Evolutionary conservation across 2,888 invertebrate species (phyloP), one percentile per base, ranked within the genome.

Genomic region (Cantharis rustica): DNA sequence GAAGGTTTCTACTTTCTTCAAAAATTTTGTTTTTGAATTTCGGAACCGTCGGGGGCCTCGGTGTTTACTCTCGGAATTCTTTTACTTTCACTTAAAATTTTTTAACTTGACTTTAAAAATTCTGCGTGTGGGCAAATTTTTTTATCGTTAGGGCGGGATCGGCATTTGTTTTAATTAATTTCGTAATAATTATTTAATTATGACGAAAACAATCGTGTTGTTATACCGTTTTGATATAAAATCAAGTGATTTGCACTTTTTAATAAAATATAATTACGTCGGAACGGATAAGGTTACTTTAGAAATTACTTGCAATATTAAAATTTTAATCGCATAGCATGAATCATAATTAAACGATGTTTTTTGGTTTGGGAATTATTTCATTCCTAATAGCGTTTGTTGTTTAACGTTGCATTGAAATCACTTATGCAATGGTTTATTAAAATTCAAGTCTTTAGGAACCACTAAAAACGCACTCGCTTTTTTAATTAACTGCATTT

Each of bases 371-470:
- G 47, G 47, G 47, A n/a, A 47, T 47, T 47, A 47, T 47, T 47
- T 13, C 47, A n/a, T 47, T n/a, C 47, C 47, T 31, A 31, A 31
- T 31, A 61, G 61, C 66, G 72, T 63, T 72, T 66, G 66, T 64
- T 20, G 47, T 70, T 27, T 69, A 69, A 71, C 69, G 20, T 68
- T 66, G 62, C 62, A 47, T 69, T 68, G 73, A 77, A 68, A 68
- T 74, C 64, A 66, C 61, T 63, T 23, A 63, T 15, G 61, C 68
- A 27, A 66, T 27, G n/a, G 47, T 5, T 47, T n/a, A 47, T 47
- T 47, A 47, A 47, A 47, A 47, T 47, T n/a, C n/a, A 47, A 47
- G 47, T 47, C 47, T 47, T 47, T n/a, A 47, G 47, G n/a, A n/a
- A 47, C 0, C 11, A 11, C 13, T 13, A 31, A 31, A 27, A 31